Conservation (phyloP, 1,140 invertebrate species). For the Drosophila athabasca region DNA sequence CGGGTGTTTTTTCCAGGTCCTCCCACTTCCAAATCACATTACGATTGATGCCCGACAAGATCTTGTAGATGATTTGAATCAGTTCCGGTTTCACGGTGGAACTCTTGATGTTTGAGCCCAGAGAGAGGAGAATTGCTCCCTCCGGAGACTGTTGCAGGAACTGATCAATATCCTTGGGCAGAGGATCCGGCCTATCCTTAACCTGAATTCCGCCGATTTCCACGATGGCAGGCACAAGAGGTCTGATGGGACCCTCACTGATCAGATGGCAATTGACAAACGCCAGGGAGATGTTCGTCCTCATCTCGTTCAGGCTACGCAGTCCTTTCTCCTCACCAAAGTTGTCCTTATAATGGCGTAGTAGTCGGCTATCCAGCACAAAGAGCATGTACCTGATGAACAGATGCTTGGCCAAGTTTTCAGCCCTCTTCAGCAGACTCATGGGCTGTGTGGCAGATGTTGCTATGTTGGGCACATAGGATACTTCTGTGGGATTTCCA, state of each 20-base stretch:
- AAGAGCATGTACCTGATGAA: not conserved
- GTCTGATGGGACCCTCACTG: conserved; percentile 72
- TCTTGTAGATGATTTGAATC: conserved; percentile 83
- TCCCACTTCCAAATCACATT: conserved; percentile 87
- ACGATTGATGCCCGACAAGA: conserved; percentile 84
- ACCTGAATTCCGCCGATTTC: conserved; percentile 84
- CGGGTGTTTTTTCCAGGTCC: conserved; percentile 85
- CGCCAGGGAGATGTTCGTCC: conserved; percentile 62
- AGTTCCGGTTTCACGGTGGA: conserved; percentile 81
- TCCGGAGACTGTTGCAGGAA: conserved; percentile 84
- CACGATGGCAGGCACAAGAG: conserved; percentile 75
- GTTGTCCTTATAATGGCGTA: conserved; percentile 8
- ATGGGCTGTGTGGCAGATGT: conserved; percentile 15
- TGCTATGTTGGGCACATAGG: conserved; percentile 59
- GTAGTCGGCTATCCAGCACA: not conserved
- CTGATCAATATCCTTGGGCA: conserved; percentile 84
- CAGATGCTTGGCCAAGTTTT: conserved; percentile 7
- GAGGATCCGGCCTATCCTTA: conserved; percentile 64
- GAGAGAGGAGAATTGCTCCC: conserved; percentile 86
- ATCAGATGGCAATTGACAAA: conserved; percentile 62
- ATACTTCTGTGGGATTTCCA: conserved; percentile 61
- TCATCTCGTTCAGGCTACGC: conserved; percentile 39
- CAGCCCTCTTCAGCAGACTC: conserved; percentile 32
- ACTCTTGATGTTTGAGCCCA: conserved; percentile 85
- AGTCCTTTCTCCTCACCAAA: conserved; percentile 36